Conservation (phyloP, 2,797 vertebrate genomes). For the Menidia menidia region DNA sequence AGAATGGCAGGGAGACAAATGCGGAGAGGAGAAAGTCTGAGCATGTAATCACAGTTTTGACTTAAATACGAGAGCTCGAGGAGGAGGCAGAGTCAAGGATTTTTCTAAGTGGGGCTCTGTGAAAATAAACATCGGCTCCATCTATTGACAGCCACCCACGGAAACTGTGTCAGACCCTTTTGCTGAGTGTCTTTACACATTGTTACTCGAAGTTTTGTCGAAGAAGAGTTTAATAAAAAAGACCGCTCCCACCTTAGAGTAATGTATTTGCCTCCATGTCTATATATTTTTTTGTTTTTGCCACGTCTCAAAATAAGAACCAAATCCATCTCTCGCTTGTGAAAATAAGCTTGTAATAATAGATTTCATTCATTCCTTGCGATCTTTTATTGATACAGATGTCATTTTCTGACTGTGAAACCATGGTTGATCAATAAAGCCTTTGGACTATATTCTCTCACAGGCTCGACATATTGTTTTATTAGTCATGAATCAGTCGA, state of each 20-base stretch:
- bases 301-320: conserved; percentile 17
- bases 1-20: conserved; percentile 14
- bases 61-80: conserved; percentile 39
- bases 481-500: conserved; percentile 64
- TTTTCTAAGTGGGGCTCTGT: conserved; percentile 45
- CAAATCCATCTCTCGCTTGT: conserved; percentile 1
- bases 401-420: conserved; percentile 42
- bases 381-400: conserved; percentile 58
- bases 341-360: conserved; percentile 43
- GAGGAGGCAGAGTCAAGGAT: conserved; percentile 57
- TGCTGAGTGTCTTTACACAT: conserved; percentile 22
- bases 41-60: conserved; percentile 33
- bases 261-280: conserved; percentile 14
- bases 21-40: conserved; percentile 12
- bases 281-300: neutral
- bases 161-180: conserved; percentile 41
- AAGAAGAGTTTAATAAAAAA: conserved; percentile 16
- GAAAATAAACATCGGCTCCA: conserved; percentile 54
- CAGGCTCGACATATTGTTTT: conserved; percentile 47
- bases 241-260: conserved; percentile 1
- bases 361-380: conserved; percentile 43
- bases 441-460: conserved; percentile 36
- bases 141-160: conserved; percentile 58
- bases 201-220: conserved; percentile 21
- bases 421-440: conserved; percentile 61